These are phyloP conservation scores for Oophaga pumilio DNA, from an alignment of 2,113 vertebrate species.

Conservation along the genomic window DNA sequence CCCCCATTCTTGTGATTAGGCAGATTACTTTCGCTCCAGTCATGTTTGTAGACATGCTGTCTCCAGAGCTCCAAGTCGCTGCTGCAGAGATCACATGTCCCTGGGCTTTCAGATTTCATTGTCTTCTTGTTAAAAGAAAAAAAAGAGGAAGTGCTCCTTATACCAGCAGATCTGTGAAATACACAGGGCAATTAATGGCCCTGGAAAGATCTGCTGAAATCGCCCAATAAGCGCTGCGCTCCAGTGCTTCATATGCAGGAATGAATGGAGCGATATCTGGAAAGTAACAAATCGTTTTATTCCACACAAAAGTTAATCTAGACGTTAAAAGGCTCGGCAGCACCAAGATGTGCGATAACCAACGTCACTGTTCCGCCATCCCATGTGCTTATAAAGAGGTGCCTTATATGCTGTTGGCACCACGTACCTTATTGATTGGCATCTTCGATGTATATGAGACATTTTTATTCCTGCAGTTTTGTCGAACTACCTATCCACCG, in stretches of 20 bases:
- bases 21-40: slow-evolving; percentile 11
- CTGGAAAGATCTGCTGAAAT: background rate
- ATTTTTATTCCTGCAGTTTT: background rate
- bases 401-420: background rate
- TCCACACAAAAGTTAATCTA: background rate
- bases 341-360: no score
- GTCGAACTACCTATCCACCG: no score
- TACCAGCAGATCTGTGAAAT: background rate
- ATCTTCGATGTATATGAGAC: background rate
- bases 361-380: background rate
- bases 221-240: background rate
- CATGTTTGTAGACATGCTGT: slow-evolving; percentile 32
- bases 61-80: slow-evolving; percentile 18
- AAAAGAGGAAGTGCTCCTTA: slow-evolving; percentile 7
- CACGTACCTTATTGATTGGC: background rate
- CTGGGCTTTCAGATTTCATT: background rate
- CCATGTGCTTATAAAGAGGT: background rate
- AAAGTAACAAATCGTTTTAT: background rate
- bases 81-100: slow-evolving; percentile 31
- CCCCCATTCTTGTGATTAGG: background rate
- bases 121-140: slow-evolving; percentile 7
- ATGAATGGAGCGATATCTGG: background rate
- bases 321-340: background rate
- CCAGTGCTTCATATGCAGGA: background rate
- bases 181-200: background rate